Conservation (phyloP, 2,888 invertebrate genomes). For the Nephrotoma appendiculata region DNA sequence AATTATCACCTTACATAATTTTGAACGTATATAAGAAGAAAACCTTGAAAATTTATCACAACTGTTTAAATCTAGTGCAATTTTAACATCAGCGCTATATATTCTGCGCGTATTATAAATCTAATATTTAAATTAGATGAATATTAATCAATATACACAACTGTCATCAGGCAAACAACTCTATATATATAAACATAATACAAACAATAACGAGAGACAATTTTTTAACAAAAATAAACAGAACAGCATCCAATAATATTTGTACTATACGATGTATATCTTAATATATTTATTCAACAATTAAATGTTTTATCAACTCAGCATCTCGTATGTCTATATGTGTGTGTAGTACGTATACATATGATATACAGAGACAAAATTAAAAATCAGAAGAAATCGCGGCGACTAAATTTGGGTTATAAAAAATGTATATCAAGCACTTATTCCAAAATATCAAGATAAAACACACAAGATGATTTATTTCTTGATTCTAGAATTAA, state of each 20-base stretch:
- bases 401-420: background rate
- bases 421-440: background rate
- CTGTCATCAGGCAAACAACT: background rate
- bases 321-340: background rate
- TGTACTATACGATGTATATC: background rate
- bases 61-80: background rate
- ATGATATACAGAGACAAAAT: background rate
- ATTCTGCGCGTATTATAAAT: background rate
- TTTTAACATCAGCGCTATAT: background rate
- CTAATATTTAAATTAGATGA: background rate
- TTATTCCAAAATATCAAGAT: background rate
- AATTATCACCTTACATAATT: background rate
- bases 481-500: background rate
- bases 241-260: background rate
- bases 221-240: background rate
- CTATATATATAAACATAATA: background rate
- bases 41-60: background rate
- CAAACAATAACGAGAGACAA: background rate
- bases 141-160: background rate
- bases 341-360: background rate
- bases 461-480: background rate
- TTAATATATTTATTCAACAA: background rate
- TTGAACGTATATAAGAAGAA: background rate
- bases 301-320: background rate
- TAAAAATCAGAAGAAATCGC: background rate